Percentiles rank a stretch among this genome's conserved stretches.
Conservation (phyloP, 1,140 invertebrate genomes). For the Drosophila serrata region DNA sequence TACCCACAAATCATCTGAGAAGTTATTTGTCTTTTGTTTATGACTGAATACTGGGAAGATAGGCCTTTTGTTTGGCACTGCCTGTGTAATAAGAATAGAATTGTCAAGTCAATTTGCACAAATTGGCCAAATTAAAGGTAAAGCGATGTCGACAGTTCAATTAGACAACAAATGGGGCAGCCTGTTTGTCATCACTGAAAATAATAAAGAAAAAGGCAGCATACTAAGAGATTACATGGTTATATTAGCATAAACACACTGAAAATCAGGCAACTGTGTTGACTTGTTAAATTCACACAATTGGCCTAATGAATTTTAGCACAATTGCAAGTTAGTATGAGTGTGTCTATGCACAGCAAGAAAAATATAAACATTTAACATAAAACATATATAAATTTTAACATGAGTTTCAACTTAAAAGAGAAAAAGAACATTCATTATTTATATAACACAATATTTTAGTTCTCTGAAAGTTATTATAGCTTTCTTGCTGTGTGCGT, state of each 20-base stretch:
- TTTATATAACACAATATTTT: no score
- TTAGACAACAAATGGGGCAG: conserved; percentile 53
- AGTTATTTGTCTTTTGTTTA: conserved; percentile 12
- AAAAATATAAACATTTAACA: background rate
- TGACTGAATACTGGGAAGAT: conserved; percentile 13
- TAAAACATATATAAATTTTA: background rate
- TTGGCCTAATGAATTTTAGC: conserved; percentile 28
- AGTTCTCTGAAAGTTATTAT: background rate
- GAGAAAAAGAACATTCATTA: background rate
- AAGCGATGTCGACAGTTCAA: conserved; percentile 44
- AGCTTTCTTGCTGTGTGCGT: conserved; percentile 30
- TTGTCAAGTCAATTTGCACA: conserved; percentile 39
- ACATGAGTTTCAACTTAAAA: no score
- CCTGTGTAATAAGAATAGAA: conserved; percentile 23
- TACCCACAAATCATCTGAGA: background rate
- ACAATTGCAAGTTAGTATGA: background rate
- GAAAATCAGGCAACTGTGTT: conserved; percentile 47
- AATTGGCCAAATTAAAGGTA: conserved; percentile 39
- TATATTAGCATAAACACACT: conserved; percentile 46
- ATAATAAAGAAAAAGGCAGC: conserved; percentile 22
- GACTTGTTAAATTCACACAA: conserved; percentile 54
- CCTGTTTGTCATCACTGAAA: conserved; percentile 11
- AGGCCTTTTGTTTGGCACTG: conserved; percentile 19
- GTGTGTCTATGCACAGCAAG: background rate
- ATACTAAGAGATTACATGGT: conserved; percentile 26